A percentile compares a stretch with the other conserved stretches of the same genome.
These are phyloP conservation scores for Sapajus apella DNA, from an alignment of 2,113 vertebrate species.

Conservation along the genomic window DNA sequence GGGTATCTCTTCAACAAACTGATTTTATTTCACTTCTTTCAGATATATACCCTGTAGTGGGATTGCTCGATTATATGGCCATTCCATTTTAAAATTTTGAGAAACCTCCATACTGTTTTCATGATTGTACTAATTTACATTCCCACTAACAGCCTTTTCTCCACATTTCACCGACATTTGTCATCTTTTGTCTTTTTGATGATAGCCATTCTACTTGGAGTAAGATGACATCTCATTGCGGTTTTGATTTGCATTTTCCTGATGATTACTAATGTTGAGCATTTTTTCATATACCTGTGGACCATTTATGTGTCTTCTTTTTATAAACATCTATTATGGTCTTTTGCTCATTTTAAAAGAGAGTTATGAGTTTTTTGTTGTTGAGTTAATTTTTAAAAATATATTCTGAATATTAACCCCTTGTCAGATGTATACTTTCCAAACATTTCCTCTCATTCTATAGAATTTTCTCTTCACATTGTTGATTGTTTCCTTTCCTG, in stretches of 20 bases:
- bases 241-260: background rate
- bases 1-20: background rate
- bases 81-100: background rate
- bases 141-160: background rate
- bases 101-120: background rate
- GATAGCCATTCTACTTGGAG: background rate
- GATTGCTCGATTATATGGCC: background rate
- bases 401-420: background rate
- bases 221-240: background rate
- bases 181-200: background rate
- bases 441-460: background rate
- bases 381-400: background rate
- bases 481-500: background rate
- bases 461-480: background rate
- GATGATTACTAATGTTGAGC: background rate
- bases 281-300: background rate
- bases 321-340: background rate
- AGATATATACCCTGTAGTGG: background rate
- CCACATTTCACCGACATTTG: background rate
- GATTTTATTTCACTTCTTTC: background rate
- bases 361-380: background rate
- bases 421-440: background rate
- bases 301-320: background rate
- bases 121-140: background rate
- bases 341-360: background rate